These are phyloP conservation scores for Brachyalestes nurse DNA, from an alignment of 2,797 vertebrate species.

Conservation along the genomic window DNA sequence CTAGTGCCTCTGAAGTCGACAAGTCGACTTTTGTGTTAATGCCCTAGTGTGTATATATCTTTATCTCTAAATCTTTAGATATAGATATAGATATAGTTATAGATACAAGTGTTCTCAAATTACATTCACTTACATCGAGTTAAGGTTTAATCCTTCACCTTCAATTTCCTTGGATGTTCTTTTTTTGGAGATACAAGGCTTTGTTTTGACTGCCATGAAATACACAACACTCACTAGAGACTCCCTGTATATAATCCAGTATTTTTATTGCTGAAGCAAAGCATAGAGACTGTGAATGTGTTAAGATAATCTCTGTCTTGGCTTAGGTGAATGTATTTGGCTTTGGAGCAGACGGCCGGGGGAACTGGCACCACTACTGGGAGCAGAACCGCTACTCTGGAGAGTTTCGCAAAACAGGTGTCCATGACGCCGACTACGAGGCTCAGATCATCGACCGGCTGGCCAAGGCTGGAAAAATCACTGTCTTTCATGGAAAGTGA, in stretches of 20 bases:
- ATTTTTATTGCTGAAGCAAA: not conserved
- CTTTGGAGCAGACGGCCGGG: slow-evolving; percentile 94
- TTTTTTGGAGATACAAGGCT: no score
- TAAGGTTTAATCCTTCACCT: no score
- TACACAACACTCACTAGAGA: not conserved
- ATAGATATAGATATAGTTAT: no score
- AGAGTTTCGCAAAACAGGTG: slow-evolving; percentile 96
- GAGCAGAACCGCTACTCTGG: slow-evolving; percentile 98
- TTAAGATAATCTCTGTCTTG: not conserved
- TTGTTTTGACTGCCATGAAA: not conserved
- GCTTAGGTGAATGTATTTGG: slow-evolving; percentile 95
- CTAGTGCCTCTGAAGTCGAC: no score
- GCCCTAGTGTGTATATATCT: no score
- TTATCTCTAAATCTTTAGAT: no score
- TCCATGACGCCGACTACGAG: slow-evolving; percentile 96
- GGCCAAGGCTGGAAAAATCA: slow-evolving; percentile 91
- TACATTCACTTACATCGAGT: no score
- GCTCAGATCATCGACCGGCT: slow-evolving; percentile 92
- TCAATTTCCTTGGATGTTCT: no score
- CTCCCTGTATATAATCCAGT: not conserved
- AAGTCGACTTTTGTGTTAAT: no score
- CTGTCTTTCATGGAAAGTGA: slow-evolving; percentile 91
- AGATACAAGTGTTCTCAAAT: no score
- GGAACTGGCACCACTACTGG: slow-evolving; percentile 99
- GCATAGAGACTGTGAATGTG: no score